Evolutionary conservation across 2,113 vertebrate species (phyloP), one percentile per base, ranked within the genome.

Genomic region (Anguilla japonica): DNA sequence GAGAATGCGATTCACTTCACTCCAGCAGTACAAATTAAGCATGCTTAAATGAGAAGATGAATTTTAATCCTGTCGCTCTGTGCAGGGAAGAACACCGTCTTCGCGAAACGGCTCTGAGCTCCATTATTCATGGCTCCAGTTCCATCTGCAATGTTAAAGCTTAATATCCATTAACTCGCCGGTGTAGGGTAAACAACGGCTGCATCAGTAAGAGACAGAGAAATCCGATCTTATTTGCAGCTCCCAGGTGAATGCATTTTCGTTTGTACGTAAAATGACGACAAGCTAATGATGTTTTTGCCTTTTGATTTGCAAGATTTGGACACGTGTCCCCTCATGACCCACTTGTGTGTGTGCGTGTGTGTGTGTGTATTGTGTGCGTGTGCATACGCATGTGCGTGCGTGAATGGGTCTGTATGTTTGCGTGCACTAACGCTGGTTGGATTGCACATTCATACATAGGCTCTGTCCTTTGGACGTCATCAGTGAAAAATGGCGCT

Each of bases 351-450:
- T 79, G 80, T 80, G 46, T 87, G 41, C 40, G 60, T 82, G 79
- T 41, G 88, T 85, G 86, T 87, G 83, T 82, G 57, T 84, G 34
- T 82, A n/a, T 34, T 39, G 79, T 50, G 82, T 71, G 29, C 29
- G 83, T 41, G 63, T 41, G 57, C 41, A 39, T 79, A 34, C 41
- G 53, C 4, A 75, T 87, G 78, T 53, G 87, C 22, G 57, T 81
- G 78, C 50, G 85, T 41, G 78, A 14, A 60, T 20, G 18, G 3
- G 56, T 16, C 15, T 43, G 20, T n/a, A 50, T 83, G 56, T 40
- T 9, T 84, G 79, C 2, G 20, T 63, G 20, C 22, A 18, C 60
- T 26, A 26, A 22, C 22, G 22, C 20, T 8, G 7, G 18, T 26
- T 63, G 60, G 60, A 26, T 26, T 22, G 18, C 60, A 26, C 18